Evolutionary conservation across 2,888 invertebrate genomes (phyloP).

Genomic region (Taphrorychus bicolor): DNA sequence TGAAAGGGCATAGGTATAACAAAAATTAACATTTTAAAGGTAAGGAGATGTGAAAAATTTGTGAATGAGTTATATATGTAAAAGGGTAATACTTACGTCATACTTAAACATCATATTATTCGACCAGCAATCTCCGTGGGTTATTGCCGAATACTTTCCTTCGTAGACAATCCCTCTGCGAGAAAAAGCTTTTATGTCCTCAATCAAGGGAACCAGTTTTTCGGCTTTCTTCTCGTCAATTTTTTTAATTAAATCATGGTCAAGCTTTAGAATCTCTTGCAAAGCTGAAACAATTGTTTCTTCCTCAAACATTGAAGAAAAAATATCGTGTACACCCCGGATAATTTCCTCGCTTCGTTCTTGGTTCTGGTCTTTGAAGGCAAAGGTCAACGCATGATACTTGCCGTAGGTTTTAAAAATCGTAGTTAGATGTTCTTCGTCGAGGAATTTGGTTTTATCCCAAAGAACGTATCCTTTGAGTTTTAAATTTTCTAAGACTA

Average conservation of each 20-base stretch:
- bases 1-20: too few relatives aligned
- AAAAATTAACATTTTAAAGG: too few relatives aligned
- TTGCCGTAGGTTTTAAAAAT: conserved; percentile 23
- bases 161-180: conserved; percentile 5
- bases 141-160: conserved; percentile 23
- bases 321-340: conserved; percentile 42
- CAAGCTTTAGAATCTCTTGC: conserved; percentile 35
- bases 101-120: conserved; percentile 42
- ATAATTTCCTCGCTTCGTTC: conserved; percentile 34
- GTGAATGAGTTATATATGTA: too few relatives aligned
- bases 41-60: too few relatives aligned
- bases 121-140: conserved; percentile 39
- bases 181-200: background rate
- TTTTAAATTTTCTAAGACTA: conserved; percentile 18
- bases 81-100: conserved; percentile 29
- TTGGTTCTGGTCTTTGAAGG: conserved; percentile 17
- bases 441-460: conserved; percentile 20
- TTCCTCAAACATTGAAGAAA: conserved; percentile 34
- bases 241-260: conserved; percentile 31
- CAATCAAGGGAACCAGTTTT: background rate
- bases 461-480: conserved; percentile 9
- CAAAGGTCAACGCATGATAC: conserved; percentile 29
- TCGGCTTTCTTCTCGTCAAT: conserved; percentile 18
- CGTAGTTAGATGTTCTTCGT: conserved; percentile 14
- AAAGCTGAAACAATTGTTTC: conserved; percentile 27